Evolutionary conservation across 1,140 invertebrate species (phyloP), one percentile per base, ranked within the genome.

Genomic region (Diplogasteroides magnus): DNA sequence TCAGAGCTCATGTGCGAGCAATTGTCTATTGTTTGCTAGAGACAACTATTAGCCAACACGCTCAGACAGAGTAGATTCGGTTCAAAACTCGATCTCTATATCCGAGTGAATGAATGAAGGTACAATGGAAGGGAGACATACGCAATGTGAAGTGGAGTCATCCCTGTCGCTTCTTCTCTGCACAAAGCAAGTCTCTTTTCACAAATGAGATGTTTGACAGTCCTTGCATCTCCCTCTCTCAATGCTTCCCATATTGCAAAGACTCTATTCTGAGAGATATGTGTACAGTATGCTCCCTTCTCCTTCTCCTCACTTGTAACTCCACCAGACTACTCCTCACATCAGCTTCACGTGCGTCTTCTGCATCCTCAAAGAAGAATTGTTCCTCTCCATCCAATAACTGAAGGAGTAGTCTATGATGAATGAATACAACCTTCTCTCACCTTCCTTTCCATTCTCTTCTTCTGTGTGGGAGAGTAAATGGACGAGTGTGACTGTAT

Each of bases 181-280:
- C 37, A 48, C 37, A 48, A 19, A 19, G 37, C 37, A 6, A 48
- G 6, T 19, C 37, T 6, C 37, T 48, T 48, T 11, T 19, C 19
- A 19, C 19, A 6, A 19, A 48, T 48, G 6, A 48, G 37, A 19
- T 48, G 37, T 19, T 48, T 48, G 37, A 48, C 61, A 61, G 64
- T 31, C 28, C 27, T 60, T 1, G 93, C 84, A 78, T 90, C 91
- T 19, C 93, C 93, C 78, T 90, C 88, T 78, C 88, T 87, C 14
- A 91, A 90, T 15, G 91, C 91, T 75, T 89, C 82, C 78, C 95
- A 92, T 29, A 95, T 90, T 68, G 88, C 88, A 71, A 89, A 87
- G 68, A 94, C 93, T 87, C 93, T 92, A 74, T 89, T 88, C 91
- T 94, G 78, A 2, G 31, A 29, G 26, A 74, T 78, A 14, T 80